A percentile compares a stretch with the other conserved stretches of the same genome.
These are phyloP conservation scores for Periplaneta americana DNA, from an alignment of 1,140 invertebrate genomes.

Conservation along the genomic window DNA sequence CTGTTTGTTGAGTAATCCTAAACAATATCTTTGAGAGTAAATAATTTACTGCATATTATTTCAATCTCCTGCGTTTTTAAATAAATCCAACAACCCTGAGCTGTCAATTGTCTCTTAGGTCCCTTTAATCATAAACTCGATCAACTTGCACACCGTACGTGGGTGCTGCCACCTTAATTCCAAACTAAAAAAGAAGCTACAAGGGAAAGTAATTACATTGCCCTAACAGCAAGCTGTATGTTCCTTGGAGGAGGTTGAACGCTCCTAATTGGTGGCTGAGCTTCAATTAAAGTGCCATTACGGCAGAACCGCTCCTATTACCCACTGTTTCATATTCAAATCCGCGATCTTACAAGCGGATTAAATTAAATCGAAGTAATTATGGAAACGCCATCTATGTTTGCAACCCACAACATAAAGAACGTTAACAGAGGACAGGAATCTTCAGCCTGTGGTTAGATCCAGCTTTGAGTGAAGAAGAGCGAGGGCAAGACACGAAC, in stretches of 20 bases:
- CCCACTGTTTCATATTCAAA: background rate
- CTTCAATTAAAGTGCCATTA: background rate
- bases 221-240: too few species aligned
- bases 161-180: background rate
- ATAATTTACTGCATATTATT: too few species aligned
- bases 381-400: background rate
- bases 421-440: too few species aligned
- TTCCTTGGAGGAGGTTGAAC: background rate
- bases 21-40: too few species aligned
- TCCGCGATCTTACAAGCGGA: background rate
- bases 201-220: background rate
- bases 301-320: background rate
- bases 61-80: too few species aligned
- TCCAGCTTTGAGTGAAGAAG: too few species aligned
- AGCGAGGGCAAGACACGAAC: too few species aligned
- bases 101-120: too few species aligned
- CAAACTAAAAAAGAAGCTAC: background rate
- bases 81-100: too few species aligned
- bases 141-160: background rate
- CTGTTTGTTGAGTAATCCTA: too few species aligned
- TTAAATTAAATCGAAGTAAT: background rate
- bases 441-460: too few species aligned
- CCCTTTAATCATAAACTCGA: background rate
- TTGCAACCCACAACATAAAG: background rate
- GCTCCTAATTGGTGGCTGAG: background rate